Percentiles rank a stretch among this genome's conserved stretches.
These are phyloP conservation scores for Octodon degus DNA, from an alignment of 2,113 vertebrate species.

Conservation along the genomic window DNA sequence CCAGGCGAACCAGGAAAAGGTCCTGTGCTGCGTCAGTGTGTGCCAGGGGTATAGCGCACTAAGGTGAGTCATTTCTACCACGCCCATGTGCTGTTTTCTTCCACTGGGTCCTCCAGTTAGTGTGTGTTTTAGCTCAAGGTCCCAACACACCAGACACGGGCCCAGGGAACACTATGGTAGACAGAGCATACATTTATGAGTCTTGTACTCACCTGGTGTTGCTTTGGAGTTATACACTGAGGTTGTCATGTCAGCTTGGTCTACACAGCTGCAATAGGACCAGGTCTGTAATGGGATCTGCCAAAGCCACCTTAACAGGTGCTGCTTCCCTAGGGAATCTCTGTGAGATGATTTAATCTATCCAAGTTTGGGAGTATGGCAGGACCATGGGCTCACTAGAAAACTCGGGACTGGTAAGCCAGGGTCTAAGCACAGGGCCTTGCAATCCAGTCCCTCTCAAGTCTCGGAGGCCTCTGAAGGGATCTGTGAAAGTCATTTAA, in stretches of 20 bases:
- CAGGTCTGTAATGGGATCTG: background rate
- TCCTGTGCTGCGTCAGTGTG: conserved; percentile 96
- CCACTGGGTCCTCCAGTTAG: accelerated
- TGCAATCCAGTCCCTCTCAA: background rate
- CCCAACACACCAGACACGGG: background rate
- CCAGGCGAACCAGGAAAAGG: conserved; percentile 94
- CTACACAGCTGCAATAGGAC: background rate
- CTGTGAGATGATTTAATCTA: background rate
- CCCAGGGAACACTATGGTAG: no score
- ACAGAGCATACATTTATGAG: background rate
- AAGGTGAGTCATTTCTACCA: conserved; percentile 87
- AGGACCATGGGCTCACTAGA: background rate
- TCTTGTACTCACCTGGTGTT: background rate
- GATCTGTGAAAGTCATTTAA: background rate
- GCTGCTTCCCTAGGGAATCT: background rate
- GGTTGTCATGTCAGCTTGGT: background rate
- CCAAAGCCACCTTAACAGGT: background rate
- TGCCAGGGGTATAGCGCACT: conserved; percentile 98
- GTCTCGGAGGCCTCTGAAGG: background rate
- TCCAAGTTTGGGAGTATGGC: background rate
- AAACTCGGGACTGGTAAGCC: background rate
- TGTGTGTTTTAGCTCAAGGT: background rate
- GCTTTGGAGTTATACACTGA: background rate
- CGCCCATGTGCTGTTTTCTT: accelerated
- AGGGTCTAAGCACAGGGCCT: background rate